Evolutionary conservation across 2,888 invertebrate species (phyloP), one percentile per base, ranked within the genome.

Genomic region (Ornithoptera alexandrae): DNA sequence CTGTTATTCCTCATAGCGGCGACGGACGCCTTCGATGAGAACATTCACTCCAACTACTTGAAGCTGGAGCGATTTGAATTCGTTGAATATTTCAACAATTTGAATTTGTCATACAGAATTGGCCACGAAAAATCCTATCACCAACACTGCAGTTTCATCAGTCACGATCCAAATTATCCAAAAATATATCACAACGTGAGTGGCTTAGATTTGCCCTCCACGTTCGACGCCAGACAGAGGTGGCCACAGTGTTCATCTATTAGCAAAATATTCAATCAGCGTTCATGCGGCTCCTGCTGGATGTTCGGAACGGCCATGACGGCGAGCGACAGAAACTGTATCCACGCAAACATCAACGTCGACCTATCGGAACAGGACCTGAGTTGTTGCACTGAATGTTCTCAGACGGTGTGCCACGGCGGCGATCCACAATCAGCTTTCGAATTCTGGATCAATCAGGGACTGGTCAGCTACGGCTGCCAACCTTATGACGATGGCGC

Each of bases 281-380:
- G 95, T 4, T 94, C 95, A 36, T 97, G 97, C 82, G 97, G 97
- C 36, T 96, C 96, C 7, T 97, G 97, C 85, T 97, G 96, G 96
- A 96, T 96, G 1, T 96, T 96, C 84, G 96, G 95, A 42, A 96
- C 96, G 20, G 96, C 95, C 0, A 96, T 96, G 83, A 95, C 96
- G 1, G 96, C 96, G 95, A 95, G 96, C 4, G 97, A 97, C 86
- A 90, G 97, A 65, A 93, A 94, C 39, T 97, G 97, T 84, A 96
- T 97, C 78, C 94, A 95, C 75, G 94, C 95, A 0, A 91, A 94
- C 15, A 96, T 94, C 6, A 86, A 90, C 22, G 93, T 95, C 77
- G 94, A 94, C 18, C 60, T 72, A 5, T 96, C 96, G 0, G 94
- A 96, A n/a, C 96, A 97, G 79, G 95, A 97, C 84, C 88, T 97